Evolutionary conservation across 1,140 invertebrate species (phyloP).

Genomic region (Psix sp.): DNA sequence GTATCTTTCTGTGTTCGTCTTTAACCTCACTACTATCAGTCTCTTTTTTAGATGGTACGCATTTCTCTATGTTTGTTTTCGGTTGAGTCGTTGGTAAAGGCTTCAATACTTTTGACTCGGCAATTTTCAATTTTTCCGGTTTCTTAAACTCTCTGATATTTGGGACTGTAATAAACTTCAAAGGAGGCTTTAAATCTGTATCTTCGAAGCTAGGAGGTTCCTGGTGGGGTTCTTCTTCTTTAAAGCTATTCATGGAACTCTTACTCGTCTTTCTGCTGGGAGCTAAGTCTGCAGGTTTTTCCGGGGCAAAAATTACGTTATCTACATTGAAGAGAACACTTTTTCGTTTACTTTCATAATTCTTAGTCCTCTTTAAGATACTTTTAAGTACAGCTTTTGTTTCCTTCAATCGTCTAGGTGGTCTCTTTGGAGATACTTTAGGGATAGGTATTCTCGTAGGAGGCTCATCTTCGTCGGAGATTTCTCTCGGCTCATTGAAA

Average conservation of each 20-base stretch:
- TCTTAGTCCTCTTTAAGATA: conserved; percentile 76
- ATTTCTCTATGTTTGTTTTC: conserved; percentile 67
- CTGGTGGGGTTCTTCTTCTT: conserved; percentile 44
- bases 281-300: conserved; percentile 66
- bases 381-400: conserved; percentile 72
- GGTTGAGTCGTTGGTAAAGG: conserved; percentile 47
- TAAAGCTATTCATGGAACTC: conserved; percentile 54
- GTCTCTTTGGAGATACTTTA: conserved; percentile 75
- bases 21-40: neutral
- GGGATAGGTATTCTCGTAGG: conserved; percentile 72
- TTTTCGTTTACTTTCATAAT: conserved; percentile 69
- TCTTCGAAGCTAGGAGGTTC: conserved; percentile 46
- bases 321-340: conserved; percentile 74
- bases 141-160: conserved; percentile 72
- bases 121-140: conserved; percentile 52
- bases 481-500: conserved; percentile 71
- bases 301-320: conserved; percentile 74
- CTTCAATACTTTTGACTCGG: conserved; percentile 61
- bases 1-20: conserved; percentile 4
- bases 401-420: conserved; percentile 71
- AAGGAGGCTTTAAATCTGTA: conserved; percentile 27
- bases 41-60: conserved; percentile 54
- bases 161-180: conserved; percentile 72
- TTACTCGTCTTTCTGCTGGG: conserved; percentile 61
- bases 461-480: conserved; percentile 64